Base-by-base conservation (phyloP, 2,888 invertebrate genomes). In the Acanthosepion pharaonis region DNA sequence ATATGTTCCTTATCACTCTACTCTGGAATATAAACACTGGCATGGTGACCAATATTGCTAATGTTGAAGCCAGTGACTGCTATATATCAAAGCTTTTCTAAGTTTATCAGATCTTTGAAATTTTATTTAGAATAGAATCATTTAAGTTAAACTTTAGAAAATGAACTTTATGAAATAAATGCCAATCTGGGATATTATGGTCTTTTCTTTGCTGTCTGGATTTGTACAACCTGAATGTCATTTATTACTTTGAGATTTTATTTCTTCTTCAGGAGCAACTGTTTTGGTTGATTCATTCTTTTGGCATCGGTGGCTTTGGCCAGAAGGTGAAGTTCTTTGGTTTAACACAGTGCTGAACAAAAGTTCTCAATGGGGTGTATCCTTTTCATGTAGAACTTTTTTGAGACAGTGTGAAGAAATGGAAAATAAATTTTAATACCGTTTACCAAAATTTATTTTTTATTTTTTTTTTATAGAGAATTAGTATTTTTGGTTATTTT, bases 291-390 rank as follows among this genome's bases (percentile, higher is more conserved):
- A 99, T 97, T 99, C 99, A 0, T 98, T 98, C 96, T 99, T 99
- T 97, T 99, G 99, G 99, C 98, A 98, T 95, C 98, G 99, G 94
- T 97, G 96, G 93, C 96, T 99, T 51, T 99, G 99, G 99, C 99
- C 99, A 0, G 99, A 99, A 98, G 99, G 99, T 28, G 99, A 99
- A 98, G 99, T 99, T 5, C 98, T 99, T 95, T 99, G 98, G 98
- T 99, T 98, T 98, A 99, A 99, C 97, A 98, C 99, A 0, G 98
- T 99, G 94, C 97, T 99, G 95, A 99, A 99, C 97, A 99, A 99
- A 97, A 99, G 99, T 97, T 98, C 99, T 4, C 98, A 99, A 96
- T 99, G 99, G 99, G 99, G 99, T 97, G 99, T 99, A 99, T 98
- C 98, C 98, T 98, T 98, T 98, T 3, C 64, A 64, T 25, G 25